These are phyloP conservation scores for Magallana ariakensis DNA, from an alignment of 1,140 invertebrate genomes.

Conservation along the genomic window DNA sequence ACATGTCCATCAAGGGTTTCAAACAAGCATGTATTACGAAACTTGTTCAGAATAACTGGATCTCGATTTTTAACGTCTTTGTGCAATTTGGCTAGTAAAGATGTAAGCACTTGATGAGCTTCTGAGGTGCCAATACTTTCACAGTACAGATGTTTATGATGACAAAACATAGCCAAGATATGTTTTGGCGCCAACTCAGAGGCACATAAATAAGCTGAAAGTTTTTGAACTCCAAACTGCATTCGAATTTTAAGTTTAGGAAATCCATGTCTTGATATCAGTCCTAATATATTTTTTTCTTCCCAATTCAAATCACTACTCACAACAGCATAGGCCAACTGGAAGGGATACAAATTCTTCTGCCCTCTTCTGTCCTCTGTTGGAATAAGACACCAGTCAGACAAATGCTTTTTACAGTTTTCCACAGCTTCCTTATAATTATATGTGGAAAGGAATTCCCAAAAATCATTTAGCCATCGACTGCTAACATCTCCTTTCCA, in stretches of 20 bases:
- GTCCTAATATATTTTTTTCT: not conserved
- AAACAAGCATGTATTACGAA: not conserved
- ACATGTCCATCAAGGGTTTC: not conserved
- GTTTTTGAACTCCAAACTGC: not conserved
- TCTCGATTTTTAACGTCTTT: not conserved
- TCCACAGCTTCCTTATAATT: not conserved
- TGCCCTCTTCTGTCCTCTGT: not conserved
- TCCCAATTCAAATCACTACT: not conserved
- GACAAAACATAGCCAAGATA: not conserved
- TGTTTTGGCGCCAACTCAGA: not conserved
- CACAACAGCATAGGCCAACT: not conserved
- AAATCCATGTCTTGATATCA: not conserved
- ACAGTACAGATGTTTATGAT: not conserved
- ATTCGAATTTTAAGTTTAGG: not conserved
- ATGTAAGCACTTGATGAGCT: not conserved
- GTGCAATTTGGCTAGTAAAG: not conserved
- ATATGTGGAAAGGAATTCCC: not conserved
- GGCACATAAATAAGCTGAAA: not conserved
- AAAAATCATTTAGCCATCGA: not conserved
- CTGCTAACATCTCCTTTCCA: not conserved
- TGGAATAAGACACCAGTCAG: slow-evolving; percentile 5
- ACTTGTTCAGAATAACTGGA: not conserved
- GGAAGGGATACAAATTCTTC: not conserved
- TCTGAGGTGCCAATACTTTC: not conserved
- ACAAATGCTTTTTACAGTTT: not conserved